Evolutionary conservation across 2,113 vertebrate genomes (phyloP).

Genomic region (Semnopithecus entellus): DNA sequence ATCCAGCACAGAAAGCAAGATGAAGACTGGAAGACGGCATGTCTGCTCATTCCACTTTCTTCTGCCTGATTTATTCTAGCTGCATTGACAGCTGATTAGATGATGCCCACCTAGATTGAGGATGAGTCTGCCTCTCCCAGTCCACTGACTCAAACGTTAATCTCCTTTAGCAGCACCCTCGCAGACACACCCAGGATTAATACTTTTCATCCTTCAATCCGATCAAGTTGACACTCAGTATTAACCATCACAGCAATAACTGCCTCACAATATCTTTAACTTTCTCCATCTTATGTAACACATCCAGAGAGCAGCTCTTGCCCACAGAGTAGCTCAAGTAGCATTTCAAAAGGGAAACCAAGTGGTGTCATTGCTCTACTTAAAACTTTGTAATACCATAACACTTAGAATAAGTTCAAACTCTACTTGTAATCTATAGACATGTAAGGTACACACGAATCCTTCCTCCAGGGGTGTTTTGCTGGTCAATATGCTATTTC

Average conservation of each 20-base stretch:
- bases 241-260: background rate
- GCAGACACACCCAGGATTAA: no score
- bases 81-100: no score
- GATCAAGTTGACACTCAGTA: no score
- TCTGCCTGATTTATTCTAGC: no score
- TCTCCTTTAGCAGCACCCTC: no score
- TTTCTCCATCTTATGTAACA: background rate
- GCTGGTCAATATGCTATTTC: background rate
- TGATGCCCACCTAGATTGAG: no score
- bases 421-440: background rate
- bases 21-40: no score
- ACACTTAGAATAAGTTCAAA: background rate
- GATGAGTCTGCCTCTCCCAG: no score
- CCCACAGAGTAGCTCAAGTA: background rate
- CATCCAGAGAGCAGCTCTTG: background rate
- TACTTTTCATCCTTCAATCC: no score
- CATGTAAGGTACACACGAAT: rapidly evolving
- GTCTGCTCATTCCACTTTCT: no score
- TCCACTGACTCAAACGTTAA: no score
- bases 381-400: background rate
- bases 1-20: no score
- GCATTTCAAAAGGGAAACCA: background rate
- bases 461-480: background rate
- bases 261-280: background rate
- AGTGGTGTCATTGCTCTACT: background rate